A percentile compares a stretch with the other conserved stretches of the same genome.
phyloP scores from a whole-genome alignment of 2,797 vertebrate species.

The Coregonus suidteri region DNA sequence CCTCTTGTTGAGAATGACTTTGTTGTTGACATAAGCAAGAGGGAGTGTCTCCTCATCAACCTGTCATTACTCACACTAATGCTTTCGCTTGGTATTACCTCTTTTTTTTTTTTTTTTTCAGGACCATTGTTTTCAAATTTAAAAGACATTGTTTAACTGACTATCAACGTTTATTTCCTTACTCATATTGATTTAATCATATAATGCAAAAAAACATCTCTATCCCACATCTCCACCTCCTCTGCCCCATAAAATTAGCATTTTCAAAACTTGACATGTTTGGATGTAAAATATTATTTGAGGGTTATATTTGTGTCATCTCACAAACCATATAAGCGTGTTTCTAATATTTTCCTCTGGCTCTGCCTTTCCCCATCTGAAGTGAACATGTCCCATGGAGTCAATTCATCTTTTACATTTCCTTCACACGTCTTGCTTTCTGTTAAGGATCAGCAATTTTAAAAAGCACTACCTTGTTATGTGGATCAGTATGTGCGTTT shows the following conservation, averaged over 20 bases:
- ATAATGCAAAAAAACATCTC: constrained; percentile 28
- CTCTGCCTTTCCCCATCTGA: constrained; percentile 11
- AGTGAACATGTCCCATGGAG: constrained; percentile 38
- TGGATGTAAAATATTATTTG: constrained; percentile 38
- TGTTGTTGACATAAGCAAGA: constrained; percentile 32
- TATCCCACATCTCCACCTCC: constrained; percentile 3
- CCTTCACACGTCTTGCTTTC: constrained; percentile 46
- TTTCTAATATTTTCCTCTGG: constrained; percentile 29
- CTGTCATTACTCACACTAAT: constrained; percentile 29
- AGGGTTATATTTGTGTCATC: constrained; percentile 27
- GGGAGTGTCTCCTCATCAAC: constrained; percentile 25
- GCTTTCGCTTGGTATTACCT: constrained; percentile 17
- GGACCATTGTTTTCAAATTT: constrained; percentile 41
- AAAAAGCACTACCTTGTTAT: constrained; percentile 54
- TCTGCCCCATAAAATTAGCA: constrained; percentile 13
- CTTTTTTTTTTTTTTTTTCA: constrained; percentile 2
- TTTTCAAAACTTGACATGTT: constrained; percentile 34
- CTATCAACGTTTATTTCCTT: constrained; percentile 38
- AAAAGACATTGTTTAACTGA: constrained; percentile 24
- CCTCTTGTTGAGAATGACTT: constrained; percentile 17
- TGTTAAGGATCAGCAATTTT: constrained; percentile 60
- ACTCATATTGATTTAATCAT: constrained; percentile 47
- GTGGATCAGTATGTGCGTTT: constrained; percentile 45
- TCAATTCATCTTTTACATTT: constrained; percentile 54
- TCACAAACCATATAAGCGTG: constrained; percentile 45